phyloP scores from a whole-genome alignment of 1,140 invertebrate genomes.

The Oreohelix idahoensis region DNA sequence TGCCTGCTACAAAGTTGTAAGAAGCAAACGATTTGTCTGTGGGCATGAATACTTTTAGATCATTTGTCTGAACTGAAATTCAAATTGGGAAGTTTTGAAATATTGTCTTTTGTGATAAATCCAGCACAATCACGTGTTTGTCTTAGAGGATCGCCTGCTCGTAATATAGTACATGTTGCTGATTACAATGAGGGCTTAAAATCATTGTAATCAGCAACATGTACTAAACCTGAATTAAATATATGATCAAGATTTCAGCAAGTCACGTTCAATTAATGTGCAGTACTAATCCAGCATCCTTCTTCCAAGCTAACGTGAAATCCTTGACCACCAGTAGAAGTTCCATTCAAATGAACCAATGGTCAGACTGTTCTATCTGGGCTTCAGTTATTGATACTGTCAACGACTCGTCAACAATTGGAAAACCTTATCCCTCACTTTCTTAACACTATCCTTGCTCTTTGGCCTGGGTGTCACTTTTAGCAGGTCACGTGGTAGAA shows the following conservation, averaged over 20 bases:
- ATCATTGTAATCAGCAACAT: too few relatives aligned
- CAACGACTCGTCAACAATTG: not conserved
- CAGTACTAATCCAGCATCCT: not conserved
- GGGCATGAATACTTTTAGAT: too few relatives aligned
- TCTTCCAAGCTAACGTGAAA: not conserved
- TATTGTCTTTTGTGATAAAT: too few relatives aligned
- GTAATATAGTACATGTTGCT: too few relatives aligned
- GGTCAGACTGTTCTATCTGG: not conserved
- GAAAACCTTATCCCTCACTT: not conserved
- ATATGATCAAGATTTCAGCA: not conserved
- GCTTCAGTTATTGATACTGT: not conserved
- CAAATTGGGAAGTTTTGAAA: too few relatives aligned
- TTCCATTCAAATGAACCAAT: not conserved
- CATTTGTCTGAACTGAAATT: too few relatives aligned
- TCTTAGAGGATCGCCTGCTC: too few relatives aligned
- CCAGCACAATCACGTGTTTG: too few relatives aligned
- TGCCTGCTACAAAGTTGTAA: too few relatives aligned
- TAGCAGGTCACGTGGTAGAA: too few relatives aligned
- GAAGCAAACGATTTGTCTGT: too few relatives aligned
- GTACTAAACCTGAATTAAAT: not conserved
- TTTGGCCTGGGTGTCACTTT: not conserved
- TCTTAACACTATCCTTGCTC: not conserved
- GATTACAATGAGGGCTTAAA: too few relatives aligned
- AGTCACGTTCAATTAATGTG: not conserved
- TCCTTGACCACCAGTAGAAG: not conserved